These are phyloP conservation scores for Schizopygopsis malacanthus DNA, from an alignment of 2,797 vertebrate genomes.

Conservation along the genomic window DNA sequence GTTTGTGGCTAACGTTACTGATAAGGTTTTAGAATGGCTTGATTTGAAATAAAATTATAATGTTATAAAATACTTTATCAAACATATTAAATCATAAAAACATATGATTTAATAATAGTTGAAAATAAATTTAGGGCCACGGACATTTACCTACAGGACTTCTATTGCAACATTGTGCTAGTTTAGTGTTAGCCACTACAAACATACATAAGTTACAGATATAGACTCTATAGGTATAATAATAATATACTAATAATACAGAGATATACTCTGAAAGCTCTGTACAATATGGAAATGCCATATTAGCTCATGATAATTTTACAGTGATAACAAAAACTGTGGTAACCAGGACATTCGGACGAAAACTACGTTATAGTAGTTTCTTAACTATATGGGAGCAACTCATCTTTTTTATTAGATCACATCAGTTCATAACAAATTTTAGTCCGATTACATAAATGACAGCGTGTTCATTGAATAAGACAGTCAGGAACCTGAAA, in stretches of 20 bases:
- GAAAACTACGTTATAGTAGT: background rate
- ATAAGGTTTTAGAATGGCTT: background rate
- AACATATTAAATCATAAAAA: background rate
- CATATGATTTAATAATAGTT: background rate
- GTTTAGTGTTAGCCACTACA: background rate
- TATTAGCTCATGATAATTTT: background rate
- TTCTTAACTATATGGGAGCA: background rate
- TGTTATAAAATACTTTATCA: background rate
- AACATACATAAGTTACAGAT: background rate
- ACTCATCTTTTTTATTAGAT: background rate
- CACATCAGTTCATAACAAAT: background rate
- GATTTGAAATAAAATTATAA: background rate
- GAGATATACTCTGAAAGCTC: background rate
- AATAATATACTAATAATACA: background rate
- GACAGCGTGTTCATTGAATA: background rate
- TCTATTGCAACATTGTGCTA: background rate
- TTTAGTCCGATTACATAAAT: background rate
- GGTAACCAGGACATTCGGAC: background rate
- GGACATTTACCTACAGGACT: background rate
- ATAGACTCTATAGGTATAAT: background rate
- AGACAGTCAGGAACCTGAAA: background rate
- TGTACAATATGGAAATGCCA: background rate
- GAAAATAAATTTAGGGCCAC: background rate
- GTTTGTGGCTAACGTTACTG: background rate
- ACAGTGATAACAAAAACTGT: background rate